Evolutionary conservation across 2,797 vertebrate genomes (phyloP).

Genomic region (Poecile montanus): DNA sequence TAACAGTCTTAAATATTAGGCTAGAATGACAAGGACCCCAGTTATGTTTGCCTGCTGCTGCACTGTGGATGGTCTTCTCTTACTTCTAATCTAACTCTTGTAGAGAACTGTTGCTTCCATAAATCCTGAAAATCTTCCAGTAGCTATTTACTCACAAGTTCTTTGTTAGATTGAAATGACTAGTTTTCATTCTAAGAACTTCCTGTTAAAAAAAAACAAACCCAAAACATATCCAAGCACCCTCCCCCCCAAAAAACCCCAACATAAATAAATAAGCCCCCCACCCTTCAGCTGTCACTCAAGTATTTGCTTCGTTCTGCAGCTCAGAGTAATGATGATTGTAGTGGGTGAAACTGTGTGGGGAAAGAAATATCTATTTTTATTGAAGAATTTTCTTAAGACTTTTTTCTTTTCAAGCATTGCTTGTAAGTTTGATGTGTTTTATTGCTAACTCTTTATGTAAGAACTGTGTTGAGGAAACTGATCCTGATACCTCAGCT

Average conservation of each 20-base stretch:
- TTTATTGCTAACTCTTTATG: neutral
- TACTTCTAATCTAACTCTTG: neutral
- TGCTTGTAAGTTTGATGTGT: neutral
- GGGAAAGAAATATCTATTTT: neutral
- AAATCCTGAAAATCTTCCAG: neutral
- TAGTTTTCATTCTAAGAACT: neutral
- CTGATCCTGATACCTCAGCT: neutral
- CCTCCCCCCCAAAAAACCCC: too few relatives aligned
- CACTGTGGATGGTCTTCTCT: neutral
- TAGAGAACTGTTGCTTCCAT: neutral
- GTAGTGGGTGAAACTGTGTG: neutral
- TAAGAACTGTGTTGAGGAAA: neutral
- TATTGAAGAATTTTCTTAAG: neutral
- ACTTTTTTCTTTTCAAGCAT: neutral
- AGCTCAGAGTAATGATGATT: neutral
- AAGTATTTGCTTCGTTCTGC: neutral
- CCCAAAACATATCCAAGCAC: too few relatives aligned
- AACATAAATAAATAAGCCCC: neutral
- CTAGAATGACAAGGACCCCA: neutral
- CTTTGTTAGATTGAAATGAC: neutral
- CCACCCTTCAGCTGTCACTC: neutral
- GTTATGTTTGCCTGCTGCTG: neutral
- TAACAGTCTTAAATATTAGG: neutral
- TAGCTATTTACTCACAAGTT: neutral
- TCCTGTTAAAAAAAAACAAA: neutral